phyloP scores from a whole-genome alignment of 2,113 vertebrate genomes.

The Anolis sagrei region DNA sequence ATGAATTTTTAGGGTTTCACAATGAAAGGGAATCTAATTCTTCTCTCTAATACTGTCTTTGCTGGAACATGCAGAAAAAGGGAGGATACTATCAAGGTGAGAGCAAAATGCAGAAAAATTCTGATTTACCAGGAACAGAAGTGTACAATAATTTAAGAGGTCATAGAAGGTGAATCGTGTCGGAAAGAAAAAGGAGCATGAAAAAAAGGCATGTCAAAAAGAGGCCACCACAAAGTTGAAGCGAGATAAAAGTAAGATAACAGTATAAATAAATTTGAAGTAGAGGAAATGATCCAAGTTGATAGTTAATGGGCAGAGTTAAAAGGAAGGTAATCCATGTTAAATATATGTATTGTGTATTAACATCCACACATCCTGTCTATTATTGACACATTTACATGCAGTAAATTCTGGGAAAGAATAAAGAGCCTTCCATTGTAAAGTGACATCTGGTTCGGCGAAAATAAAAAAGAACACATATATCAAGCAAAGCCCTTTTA shows the following conservation, averaged over 20 bases:
- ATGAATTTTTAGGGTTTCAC: no score
- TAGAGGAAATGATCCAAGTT: background rate
- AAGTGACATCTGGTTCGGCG: background rate
- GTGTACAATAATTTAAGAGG: background rate
- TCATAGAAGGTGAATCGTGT: background rate
- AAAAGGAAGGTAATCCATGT: background rate
- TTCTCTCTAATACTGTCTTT: no score
- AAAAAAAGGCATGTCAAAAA: background rate
- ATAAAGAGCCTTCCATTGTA: slow-evolving; percentile 1
- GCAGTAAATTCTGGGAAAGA: background rate
- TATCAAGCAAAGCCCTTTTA: slow-evolving; percentile 2
- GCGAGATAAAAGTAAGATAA: background rate
- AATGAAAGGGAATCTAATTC: no score
- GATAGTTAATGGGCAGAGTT: background rate
- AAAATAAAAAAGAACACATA: background rate
- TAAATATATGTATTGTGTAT: background rate
- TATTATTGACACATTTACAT: slow-evolving; percentile 9
- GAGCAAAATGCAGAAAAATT: no score
- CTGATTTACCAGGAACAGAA: background rate
- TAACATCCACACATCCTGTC: background rate
- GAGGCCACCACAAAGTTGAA: background rate
- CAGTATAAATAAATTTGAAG: background rate
- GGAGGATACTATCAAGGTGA: no score
- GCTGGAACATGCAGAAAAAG: no score
- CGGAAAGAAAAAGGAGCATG: background rate